Evolutionary conservation across 2,888 invertebrate genomes (phyloP), one percentile per base, ranked within the genome.

Genomic region (Agriopis aurantiaria): DNA sequence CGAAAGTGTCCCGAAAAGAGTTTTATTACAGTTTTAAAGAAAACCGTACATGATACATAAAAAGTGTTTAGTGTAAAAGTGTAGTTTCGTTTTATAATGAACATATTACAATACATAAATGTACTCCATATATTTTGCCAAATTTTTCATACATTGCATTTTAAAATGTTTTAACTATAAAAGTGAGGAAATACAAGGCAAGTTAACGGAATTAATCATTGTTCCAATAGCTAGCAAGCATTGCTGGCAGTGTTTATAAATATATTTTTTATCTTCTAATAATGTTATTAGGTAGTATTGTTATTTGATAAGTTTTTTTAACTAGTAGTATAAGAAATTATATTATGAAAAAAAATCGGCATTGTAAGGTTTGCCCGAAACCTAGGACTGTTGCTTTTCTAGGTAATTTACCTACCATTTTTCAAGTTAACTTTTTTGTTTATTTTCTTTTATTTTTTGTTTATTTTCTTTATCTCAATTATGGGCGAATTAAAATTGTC

Each of bases 241-340:
- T 60, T 60, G 67, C 55, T 43, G 61, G 67, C 67, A 45, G 56
- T 67, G 43, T 17, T 48, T 66, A 33, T 60, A 14, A 6, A 49
- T 7, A 49, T 7, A 23, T 11, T 12, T 46, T 45, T 53, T 63
- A 33, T 57, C 43, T 11, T n/a, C n/a, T 41, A 41, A 55, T n/a
- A 10, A 57, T 9, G 14, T 17, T 17, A 57, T 57, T 57, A 43
- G 43, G 56, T 43, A 43, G 43, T 57, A n/a, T 41, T 11, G 12
- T 55, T 14, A 43, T 57, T 57, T 43, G 43, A 56, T 56, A 56
- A 10, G 9, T 8, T 53, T 51, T 57, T 57, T 57, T 9, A 45
- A 57, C 10, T 57, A 4, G 14, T 56, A 14, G 41, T 41, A 14
- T 43, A 55, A 40, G 55, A 40, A n/a, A 8, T 52, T 10, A 2